Percentiles rank a stretch among this genome's conserved stretches.
Evolutionary conservation across 1,140 invertebrate species (phyloP).

Genomic region (Papilio xuthus): DNA sequence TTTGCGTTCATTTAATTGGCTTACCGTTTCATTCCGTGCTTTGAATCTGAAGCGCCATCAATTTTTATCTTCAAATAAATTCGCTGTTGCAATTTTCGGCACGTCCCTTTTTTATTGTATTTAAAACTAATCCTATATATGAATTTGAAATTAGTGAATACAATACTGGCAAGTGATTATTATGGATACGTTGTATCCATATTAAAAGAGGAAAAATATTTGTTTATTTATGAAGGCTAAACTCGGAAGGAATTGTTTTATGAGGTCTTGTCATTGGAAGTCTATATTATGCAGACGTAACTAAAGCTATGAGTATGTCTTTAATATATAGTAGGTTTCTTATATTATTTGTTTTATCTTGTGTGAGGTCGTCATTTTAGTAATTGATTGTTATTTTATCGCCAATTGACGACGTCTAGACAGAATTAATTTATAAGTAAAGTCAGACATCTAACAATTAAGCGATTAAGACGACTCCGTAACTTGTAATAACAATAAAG

Average conservation of each 20-base stretch:
- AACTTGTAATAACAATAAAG: not conserved
- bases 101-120: constrained; percentile 17
- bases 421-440: constrained; percentile 22
- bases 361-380: not conserved
- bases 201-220: not conserved
- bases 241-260: constrained; percentile 7
- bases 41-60: constrained; percentile 59
- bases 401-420: constrained; percentile 18
- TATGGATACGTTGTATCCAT: not conserved
- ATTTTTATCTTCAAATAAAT: constrained; percentile 41
- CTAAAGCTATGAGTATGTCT: too few species aligned
- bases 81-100: constrained; percentile 15
- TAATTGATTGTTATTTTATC: constrained; percentile 12
- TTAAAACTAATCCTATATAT: constrained; percentile 27
- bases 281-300: too few species aligned
- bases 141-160: constrained; percentile 3
- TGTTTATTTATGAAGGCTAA: constrained; percentile 2
- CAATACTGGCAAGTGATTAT: not conserved
- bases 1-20: constrained; percentile 70
- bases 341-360: not conserved
- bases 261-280: too few species aligned
- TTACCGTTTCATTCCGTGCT: constrained; percentile 69
- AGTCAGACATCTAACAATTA: constrained; percentile 12
- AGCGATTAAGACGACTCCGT: not conserved
- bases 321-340: too few species aligned